phyloP scores from a whole-genome alignment of 53 echinoderm and acorn worm species.

The Glandiceps talaboti region DNA sequence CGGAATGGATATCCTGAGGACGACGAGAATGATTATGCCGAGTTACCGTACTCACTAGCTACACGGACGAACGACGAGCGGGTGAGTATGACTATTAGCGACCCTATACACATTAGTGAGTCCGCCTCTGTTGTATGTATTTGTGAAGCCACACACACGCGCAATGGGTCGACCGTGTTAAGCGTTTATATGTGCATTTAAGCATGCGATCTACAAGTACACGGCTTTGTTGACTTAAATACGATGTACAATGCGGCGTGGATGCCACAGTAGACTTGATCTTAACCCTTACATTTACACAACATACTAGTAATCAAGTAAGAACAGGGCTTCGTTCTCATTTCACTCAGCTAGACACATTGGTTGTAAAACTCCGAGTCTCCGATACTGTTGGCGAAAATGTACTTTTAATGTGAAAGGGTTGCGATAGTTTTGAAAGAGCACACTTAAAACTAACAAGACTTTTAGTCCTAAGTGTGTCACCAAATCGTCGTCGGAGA shows the following conservation, averaged over 20 bases:
- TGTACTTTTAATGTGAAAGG: too few species aligned
- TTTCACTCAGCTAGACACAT: too few species aligned
- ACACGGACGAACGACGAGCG: neutral
- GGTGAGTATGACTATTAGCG: too few species aligned
- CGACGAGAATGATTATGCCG: neutral
- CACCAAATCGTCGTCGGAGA: neutral
- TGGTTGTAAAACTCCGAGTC: too few species aligned
- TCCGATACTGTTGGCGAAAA: too few species aligned
- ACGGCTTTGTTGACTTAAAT: neutral
- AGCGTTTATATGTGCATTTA: neutral
- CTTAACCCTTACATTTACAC: neutral
- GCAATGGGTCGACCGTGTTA: neutral
- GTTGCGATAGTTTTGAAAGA: too few species aligned
- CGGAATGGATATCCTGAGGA: constrained; percentile 24
- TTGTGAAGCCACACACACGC: neutral
- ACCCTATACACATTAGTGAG: neutral
- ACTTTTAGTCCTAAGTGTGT: too few species aligned
- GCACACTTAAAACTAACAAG: too few species aligned
- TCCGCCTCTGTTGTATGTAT: neutral
- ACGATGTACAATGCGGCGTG: neutral
- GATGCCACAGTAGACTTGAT: neutral
- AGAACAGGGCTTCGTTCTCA: neutral
- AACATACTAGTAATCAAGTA: neutral
- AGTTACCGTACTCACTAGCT: neutral
- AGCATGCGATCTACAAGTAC: neutral